Evolutionary conservation across 2,113 vertebrate genomes (phyloP).

Genomic region (Rhea americana): DNA sequence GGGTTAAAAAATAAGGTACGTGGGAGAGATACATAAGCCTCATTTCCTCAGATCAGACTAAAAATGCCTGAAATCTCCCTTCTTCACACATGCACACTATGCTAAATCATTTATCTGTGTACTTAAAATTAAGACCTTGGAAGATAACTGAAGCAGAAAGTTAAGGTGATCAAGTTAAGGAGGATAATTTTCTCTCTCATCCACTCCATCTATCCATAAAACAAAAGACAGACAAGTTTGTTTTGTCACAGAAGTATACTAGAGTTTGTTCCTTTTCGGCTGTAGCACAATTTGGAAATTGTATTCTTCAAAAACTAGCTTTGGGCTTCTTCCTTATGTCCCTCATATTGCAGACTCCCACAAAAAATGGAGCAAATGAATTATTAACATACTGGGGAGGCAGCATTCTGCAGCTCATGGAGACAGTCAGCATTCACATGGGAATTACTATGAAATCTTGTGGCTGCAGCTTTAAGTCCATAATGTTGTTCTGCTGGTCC

Average conservation of each 20-base stretch:
- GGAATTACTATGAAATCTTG: background rate
- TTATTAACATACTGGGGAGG: background rate
- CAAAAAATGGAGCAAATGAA: rapidly evolving
- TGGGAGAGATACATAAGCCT: background rate
- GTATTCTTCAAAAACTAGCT: background rate
- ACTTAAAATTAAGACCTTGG: background rate
- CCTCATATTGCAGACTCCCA: background rate
- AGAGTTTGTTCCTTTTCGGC: background rate
- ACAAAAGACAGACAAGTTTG: background rate
- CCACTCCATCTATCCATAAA: background rate
- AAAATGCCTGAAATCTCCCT: background rate
- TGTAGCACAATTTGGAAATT: background rate
- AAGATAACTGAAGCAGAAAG: background rate
- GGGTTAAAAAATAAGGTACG: background rate
- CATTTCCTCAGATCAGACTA: background rate
- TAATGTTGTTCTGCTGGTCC: background rate
- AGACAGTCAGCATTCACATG: background rate
- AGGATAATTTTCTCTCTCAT: background rate
- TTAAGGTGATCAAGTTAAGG: background rate
- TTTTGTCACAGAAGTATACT: background rate
- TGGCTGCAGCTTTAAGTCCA: background rate
- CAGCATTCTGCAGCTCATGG: background rate
- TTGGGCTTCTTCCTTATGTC: background rate
- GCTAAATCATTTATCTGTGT: background rate
- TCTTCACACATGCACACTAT: background rate